These are phyloP conservation scores for Cephalopterus ornatus DNA, from an alignment of 2,113 vertebrate genomes.

Conservation along the genomic window DNA sequence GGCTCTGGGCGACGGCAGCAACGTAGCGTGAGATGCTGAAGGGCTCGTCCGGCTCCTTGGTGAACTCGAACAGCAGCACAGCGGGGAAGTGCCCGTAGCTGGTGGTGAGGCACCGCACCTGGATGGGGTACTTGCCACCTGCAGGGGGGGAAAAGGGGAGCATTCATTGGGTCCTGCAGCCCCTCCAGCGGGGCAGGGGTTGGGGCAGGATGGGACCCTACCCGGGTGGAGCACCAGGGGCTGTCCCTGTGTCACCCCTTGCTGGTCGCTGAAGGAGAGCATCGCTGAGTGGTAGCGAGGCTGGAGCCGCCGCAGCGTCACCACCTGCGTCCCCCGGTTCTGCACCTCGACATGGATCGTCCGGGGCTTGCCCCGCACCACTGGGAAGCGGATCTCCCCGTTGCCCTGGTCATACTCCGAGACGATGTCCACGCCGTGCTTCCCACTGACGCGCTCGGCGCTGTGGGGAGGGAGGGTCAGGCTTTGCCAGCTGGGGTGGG, in stretches of 20 bases:
- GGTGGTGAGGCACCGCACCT: slow-evolving; percentile 64
- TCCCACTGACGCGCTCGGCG: slow-evolving; percentile 70
- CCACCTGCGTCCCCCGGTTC: slow-evolving; percentile 66
- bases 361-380: background rate
- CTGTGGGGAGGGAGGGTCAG: background rate
- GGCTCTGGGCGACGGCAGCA: slow-evolving; percentile 67
- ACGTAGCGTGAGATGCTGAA: slow-evolving; percentile 85
- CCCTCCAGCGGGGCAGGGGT: fast-evolving
- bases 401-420: slow-evolving; percentile 40
- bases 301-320: slow-evolving; percentile 77
- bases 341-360: slow-evolving; percentile 68
- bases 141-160: background rate
- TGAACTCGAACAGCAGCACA: slow-evolving; percentile 80
- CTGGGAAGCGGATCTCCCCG: slow-evolving; percentile 72
- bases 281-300: slow-evolving; percentile 4
- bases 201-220: background rate
- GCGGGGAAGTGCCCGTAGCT: slow-evolving; percentile 76
- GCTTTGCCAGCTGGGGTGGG: fast-evolving
- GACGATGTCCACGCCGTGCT: slow-evolving; percentile 75
- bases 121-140: slow-evolving; percentile 78
- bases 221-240: slow-evolving; percentile 76
- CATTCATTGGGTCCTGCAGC: background rate
- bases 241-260: slow-evolving; percentile 49
- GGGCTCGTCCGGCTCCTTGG: background rate
- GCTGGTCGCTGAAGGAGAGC: slow-evolving; percentile 63